Evolutionary conservation across 2,888 invertebrate species (phyloP).

Genomic region (Nezara viridula): DNA sequence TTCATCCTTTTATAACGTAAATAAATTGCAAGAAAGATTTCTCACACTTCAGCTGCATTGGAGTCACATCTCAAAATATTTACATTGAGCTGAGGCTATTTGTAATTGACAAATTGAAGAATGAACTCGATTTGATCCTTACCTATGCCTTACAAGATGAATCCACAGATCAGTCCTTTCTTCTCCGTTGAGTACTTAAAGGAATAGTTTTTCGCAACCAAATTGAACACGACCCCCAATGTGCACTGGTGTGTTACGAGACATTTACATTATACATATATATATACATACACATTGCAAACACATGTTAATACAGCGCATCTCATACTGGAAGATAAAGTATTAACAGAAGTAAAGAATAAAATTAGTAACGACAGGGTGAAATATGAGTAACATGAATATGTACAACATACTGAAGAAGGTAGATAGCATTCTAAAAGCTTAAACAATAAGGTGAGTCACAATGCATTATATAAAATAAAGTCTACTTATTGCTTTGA

Average conservation of each 20-base stretch:
- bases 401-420: conserved; percentile 33
- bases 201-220: not conserved
- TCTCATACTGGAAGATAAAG: conserved; percentile 49
- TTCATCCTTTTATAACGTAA: no score
- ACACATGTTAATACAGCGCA: conserved; percentile 10
- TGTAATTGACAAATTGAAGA: conserved; percentile 14
- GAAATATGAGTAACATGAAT: conserved; percentile 33
- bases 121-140: conserved; percentile 46
- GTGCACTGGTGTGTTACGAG: conserved; percentile 1
- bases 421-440: conserved; percentile 4
- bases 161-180: not conserved
- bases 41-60: not conserved
- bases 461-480: conserved; percentile 1
- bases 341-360: conserved; percentile 42
- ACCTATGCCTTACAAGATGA: conserved; percentile 21
- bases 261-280: not conserved
- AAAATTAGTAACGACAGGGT: conserved; percentile 31
- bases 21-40: not conserved
- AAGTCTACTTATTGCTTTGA: conserved; percentile 10
- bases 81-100: not conserved
- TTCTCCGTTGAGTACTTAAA: conserved; percentile 3
- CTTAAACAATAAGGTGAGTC: conserved; percentile 6
- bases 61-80: conserved; percentile 33
- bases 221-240: conserved; percentile 39
- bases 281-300: not conserved